Percentiles rank a stretch among this genome's conserved stretches.
These are phyloP conservation scores for Mus spicilegus DNA, from an alignment of 2,113 vertebrate species.

Conservation along the genomic window DNA sequence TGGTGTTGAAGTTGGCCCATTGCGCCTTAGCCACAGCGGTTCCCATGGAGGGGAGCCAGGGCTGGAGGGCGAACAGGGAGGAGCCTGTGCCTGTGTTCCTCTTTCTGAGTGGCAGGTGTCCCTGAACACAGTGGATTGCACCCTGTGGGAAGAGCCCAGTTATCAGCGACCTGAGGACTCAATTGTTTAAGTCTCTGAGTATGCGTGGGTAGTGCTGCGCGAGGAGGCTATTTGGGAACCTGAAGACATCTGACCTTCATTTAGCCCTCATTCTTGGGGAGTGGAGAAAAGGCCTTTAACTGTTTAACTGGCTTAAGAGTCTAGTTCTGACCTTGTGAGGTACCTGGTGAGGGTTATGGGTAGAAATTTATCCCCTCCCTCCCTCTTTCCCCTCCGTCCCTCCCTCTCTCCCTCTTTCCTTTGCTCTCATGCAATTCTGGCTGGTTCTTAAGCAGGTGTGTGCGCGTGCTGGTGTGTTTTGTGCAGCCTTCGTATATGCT, in stretches of 20 bases:
- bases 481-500: background rate
- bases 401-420: background rate
- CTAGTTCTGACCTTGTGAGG: background rate
- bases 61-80: background rate
- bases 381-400: no score
- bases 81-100: background rate
- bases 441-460: background rate
- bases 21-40: background rate
- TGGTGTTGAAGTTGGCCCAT: constrained; percentile 29
- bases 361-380: background rate
- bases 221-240: background rate
- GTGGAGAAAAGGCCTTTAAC: background rate
- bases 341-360: background rate
- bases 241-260: background rate
- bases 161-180: background rate
- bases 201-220: background rate
- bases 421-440: background rate
- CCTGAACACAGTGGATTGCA: background rate
- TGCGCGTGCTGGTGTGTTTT: background rate
- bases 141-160: background rate
- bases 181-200: constrained; percentile 5
- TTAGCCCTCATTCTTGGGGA: background rate
- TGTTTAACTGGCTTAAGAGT: background rate
- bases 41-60: background rate
- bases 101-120: constrained; percentile 21